A percentile compares a stretch with the other conserved stretches of the same genome.
phyloP scores from a whole-genome alignment of 35 echinoderm and acorn worm genomes.

The Lytechinus variegatus region DNA sequence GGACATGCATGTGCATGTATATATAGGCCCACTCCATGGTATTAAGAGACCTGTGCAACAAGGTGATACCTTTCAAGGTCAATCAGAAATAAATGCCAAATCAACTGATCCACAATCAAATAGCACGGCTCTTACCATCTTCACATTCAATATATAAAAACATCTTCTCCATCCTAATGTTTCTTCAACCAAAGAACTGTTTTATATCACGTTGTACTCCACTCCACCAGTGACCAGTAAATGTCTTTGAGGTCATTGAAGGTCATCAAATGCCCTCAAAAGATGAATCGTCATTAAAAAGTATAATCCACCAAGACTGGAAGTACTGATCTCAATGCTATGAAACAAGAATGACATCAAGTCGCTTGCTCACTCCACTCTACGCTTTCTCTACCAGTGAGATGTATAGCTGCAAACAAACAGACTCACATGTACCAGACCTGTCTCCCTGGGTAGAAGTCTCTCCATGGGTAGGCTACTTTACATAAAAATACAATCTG shows the following conservation, averaged over 20 bases:
- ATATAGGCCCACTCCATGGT: too few relatives aligned
- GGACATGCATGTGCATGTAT: not conserved
- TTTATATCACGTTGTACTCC: not conserved
- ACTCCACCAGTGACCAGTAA: not conserved
- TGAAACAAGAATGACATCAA: not conserved
- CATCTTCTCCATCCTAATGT: not conserved
- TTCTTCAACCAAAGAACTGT: not conserved
- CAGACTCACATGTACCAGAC: not conserved
- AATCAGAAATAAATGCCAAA: not conserved
- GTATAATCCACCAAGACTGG: not conserved
- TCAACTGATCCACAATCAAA: not conserved
- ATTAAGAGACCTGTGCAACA: not conserved
- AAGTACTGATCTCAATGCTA: not conserved
- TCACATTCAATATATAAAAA: not conserved
- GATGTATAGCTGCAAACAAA: not conserved
- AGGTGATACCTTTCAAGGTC: not conserved
- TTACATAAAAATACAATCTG: not conserved
- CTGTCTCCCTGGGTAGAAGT: not conserved
- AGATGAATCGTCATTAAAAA: not conserved
- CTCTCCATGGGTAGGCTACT: not conserved
- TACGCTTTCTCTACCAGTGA: not conserved
- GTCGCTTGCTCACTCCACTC: not conserved
- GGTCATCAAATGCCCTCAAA: not conserved
- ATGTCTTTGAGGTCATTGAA: not conserved
- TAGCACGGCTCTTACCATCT: not conserved